These are phyloP conservation scores for Heliornis fulica DNA, from an alignment of 2,113 vertebrate species.

Conservation along the genomic window DNA sequence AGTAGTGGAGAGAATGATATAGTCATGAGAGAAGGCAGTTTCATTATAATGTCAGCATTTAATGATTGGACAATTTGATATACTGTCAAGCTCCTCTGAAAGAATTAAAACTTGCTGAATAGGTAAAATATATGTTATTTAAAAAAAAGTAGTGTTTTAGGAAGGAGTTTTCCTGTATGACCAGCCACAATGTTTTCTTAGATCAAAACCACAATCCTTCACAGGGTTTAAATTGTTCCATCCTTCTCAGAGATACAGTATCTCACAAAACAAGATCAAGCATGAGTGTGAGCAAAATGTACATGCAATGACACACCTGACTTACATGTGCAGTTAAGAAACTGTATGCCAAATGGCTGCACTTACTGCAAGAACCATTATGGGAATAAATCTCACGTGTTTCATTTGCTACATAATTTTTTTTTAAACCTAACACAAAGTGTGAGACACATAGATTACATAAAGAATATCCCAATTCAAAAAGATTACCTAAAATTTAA, in stretches of 20 bases:
- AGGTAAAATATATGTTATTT: background rate
- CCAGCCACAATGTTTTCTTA: background rate
- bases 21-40: background rate
- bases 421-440: background rate
- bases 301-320: background rate
- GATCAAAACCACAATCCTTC: background rate
- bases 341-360: background rate
- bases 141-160: background rate
- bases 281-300: background rate
- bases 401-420: background rate
- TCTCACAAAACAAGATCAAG: background rate
- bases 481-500: background rate
- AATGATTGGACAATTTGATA: background rate
- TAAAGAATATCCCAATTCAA: background rate
- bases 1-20: background rate
- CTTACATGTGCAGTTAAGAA: background rate
- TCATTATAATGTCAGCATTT: background rate
- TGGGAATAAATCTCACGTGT: background rate
- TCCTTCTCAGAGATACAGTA: background rate
- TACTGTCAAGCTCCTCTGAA: background rate
- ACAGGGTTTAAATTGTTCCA: background rate
- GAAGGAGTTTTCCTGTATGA: background rate
- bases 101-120: conserved; percentile 15
- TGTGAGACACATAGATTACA: background rate
- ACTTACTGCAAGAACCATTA: background rate